Percentiles rank a stretch among this genome's conserved stretches.
These are phyloP conservation scores for Callocephalon fimbriatum DNA, from an alignment of 2,113 vertebrate species.

Conservation along the genomic window DNA sequence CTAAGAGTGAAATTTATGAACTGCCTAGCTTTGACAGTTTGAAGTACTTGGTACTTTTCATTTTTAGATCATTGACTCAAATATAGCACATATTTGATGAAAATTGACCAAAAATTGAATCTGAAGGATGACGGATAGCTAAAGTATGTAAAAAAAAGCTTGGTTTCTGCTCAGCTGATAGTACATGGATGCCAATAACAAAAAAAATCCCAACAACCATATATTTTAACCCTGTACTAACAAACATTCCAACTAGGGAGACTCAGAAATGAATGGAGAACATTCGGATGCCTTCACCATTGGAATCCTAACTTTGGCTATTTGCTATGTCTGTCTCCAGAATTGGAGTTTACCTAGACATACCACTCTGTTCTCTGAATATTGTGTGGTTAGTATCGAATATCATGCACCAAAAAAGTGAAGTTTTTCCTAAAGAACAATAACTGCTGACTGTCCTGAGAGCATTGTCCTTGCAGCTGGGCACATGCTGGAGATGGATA, in stretches of 20 bases:
- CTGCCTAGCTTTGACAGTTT: slow-evolving; percentile 15
- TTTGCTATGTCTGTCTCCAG: not conserved
- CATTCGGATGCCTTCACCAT: not conserved
- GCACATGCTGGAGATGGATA: accelerated
- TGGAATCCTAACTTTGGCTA: not conserved
- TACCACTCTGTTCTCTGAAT: not conserved
- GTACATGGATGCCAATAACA: not conserved
- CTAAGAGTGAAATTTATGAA: slow-evolving; percentile 1
- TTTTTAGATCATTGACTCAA: slow-evolving; percentile 36
- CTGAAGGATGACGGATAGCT: slow-evolving; percentile 7
- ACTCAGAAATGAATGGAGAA: not conserved
- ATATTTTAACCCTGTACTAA: not conserved
- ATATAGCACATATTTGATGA: not conserved
- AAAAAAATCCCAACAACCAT: not conserved
- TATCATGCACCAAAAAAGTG: not conserved
- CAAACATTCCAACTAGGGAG: not conserved
- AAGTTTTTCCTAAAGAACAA: not conserved
- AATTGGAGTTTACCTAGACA: not conserved
- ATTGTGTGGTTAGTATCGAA: not conserved
- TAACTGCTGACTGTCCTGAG: not conserved
- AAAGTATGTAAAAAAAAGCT: slow-evolving; percentile 2
- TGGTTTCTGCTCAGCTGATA: not conserved
- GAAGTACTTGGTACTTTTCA: slow-evolving; percentile 21
- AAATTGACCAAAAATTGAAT: slow-evolving; percentile 34
- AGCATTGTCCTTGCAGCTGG: not conserved